phyloP scores from a whole-genome alignment of 2,797 vertebrate species.

The Fistularia tabacaria region DNA sequence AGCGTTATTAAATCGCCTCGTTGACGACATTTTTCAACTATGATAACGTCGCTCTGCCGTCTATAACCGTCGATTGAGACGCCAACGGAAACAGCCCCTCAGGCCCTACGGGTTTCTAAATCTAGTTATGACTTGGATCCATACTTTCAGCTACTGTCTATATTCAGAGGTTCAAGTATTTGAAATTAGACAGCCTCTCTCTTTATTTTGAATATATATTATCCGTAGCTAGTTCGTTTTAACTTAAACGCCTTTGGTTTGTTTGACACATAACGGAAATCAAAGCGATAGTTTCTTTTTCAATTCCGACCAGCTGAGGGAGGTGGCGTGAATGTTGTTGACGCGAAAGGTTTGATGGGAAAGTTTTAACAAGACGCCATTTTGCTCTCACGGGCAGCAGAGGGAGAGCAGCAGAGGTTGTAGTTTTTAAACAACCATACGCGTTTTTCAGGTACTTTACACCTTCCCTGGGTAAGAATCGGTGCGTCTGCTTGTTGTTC shows the following conservation, averaged over 20 bases:
- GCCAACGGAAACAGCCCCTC: no score
- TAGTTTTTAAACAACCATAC: conserved; percentile 10
- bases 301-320: conserved; percentile 21
- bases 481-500: accelerated
- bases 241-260: neutral
- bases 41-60: no score
- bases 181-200: no score
- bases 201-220: no score
- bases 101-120: no score
- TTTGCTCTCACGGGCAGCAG: conserved; percentile 43
- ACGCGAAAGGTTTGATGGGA: conserved; percentile 51
- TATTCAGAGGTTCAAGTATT: no score
- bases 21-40: no score
- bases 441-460: conserved; percentile 3
- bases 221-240: no score
- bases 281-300: neutral
- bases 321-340: conserved; percentile 48
- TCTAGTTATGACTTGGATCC: no score
- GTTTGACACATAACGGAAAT: neutral
- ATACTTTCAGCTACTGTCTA: no score
- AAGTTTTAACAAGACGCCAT: conserved; percentile 60
- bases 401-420: conserved; percentile 17
- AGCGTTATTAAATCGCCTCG: no score
- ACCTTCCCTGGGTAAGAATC: conserved; percentile 13
- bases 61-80: no score